These are phyloP conservation scores for Harpalus rubripes DNA, from an alignment of 2,888 invertebrate genomes.

Conservation along the genomic window DNA sequence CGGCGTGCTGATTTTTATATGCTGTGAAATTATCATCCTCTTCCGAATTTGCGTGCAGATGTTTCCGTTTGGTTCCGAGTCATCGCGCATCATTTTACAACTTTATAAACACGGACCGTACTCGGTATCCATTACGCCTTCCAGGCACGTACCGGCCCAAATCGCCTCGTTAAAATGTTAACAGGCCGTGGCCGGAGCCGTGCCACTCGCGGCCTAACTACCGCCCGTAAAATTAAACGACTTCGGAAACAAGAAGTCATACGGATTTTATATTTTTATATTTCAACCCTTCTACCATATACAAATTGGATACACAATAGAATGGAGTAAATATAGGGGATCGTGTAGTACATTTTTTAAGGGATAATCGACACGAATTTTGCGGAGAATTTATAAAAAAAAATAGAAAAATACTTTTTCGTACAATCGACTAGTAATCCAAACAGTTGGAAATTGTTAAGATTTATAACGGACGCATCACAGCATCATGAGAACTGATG, in stretches of 20 bases:
- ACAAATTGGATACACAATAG: not conserved
- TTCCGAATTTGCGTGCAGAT: not conserved
- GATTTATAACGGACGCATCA: too few species aligned
- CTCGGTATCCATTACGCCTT: conserved; percentile 29
- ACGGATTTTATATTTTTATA: conserved; percentile 51
- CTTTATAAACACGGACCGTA: conserved; percentile 45
- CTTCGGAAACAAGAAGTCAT: conserved; percentile 53
- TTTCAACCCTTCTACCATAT: conserved; percentile 15
- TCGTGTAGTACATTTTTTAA: not conserved
- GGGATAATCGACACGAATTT: not conserved
- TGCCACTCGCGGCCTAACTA: conserved; percentile 26
- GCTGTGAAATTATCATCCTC: not conserved
- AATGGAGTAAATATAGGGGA: not conserved
- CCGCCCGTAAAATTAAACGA: conserved; percentile 51
- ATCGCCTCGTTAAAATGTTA: conserved; percentile 55
- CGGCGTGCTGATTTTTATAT: not conserved
- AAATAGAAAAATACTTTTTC: too few species aligned
- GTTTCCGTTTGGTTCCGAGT: not conserved
- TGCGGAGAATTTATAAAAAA: not conserved
- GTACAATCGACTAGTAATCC: too few species aligned
- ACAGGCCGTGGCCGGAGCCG: conserved; percentile 18
- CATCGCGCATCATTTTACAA: conserved; percentile 46
- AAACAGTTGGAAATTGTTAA: too few species aligned
- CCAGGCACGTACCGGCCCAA: conserved; percentile 49
- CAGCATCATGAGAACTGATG: too few species aligned